phyloP scores from a whole-genome alignment of 2,888 invertebrate genomes.

The Nephrotoma guestfalica region DNA sequence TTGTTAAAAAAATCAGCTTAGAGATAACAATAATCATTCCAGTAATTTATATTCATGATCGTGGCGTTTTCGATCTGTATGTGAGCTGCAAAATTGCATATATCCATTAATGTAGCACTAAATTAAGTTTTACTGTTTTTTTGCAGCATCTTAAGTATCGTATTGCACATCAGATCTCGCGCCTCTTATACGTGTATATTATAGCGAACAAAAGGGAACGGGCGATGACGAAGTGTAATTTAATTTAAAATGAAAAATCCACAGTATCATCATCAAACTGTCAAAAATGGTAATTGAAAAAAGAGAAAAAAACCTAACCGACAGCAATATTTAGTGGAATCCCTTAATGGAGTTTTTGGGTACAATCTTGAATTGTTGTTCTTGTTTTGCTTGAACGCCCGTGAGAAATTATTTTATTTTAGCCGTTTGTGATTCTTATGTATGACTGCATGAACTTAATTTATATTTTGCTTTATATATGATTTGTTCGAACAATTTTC shows the following conservation, averaged over 20 bases:
- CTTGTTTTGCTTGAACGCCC: too few species aligned
- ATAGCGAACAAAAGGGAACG: not conserved
- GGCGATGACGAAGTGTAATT: not conserved
- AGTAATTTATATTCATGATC: not conserved
- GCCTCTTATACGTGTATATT: not conserved
- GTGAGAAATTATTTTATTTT: too few species aligned
- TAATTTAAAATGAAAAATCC: not conserved
- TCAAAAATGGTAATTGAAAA: not conserved
- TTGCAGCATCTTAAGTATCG: not conserved
- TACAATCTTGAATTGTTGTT: too few species aligned
- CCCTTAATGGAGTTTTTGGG: too few species aligned
- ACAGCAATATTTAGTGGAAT: too few species aligned
- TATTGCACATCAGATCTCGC: not conserved
- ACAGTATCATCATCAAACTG: not conserved
- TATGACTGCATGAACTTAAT: too few species aligned
- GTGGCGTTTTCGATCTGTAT: not conserved
- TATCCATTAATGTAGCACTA: not conserved
- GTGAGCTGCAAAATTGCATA: not conserved
- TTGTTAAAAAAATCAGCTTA: not conserved
- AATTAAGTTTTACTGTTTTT: not conserved
- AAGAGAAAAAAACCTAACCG: too few species aligned
- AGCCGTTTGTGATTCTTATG: too few species aligned
- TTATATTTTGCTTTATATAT: too few species aligned
- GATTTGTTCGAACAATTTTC: too few species aligned
- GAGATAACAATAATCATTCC: not conserved